phyloP scores from a whole-genome alignment of 2,888 invertebrate species.

The Microctonus hyperodae region DNA sequence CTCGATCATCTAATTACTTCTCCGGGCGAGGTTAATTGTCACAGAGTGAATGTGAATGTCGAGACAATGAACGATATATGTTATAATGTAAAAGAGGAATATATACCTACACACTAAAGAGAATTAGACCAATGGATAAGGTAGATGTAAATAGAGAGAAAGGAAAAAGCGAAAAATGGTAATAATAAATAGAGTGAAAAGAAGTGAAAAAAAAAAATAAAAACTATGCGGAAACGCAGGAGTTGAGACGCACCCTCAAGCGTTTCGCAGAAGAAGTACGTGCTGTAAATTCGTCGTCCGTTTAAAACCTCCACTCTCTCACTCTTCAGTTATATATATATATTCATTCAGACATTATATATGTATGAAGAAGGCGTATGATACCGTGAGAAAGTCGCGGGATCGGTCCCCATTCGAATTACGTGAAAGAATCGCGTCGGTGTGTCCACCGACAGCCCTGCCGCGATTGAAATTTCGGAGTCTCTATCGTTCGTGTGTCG shows the following conservation, averaged over 20 bases:
- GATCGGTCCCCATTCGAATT: conserved; percentile 59
- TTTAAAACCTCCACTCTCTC: conserved; percentile 15
- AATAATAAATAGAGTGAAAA: conserved; percentile 18
- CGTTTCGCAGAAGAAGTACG: conserved; percentile 38
- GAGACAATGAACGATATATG: conserved; percentile 27
- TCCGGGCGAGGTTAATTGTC: conserved; percentile 56
- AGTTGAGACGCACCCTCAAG: conserved; percentile 25
- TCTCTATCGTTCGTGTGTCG: conserved; percentile 30
- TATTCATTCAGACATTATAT: not conserved
- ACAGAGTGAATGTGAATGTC: conserved; percentile 46
- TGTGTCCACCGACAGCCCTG: conserved; percentile 40
- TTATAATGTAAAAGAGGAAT: conserved; percentile 14
- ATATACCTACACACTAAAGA: not conserved
- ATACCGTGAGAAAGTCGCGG: conserved; percentile 50
- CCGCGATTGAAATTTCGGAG: conserved; percentile 53
- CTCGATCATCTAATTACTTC: conserved; percentile 59
- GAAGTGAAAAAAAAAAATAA: conserved; percentile 26
- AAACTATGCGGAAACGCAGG: conserved; percentile 31
- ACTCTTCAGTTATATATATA: conserved; percentile 10
- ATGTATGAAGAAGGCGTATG: conserved; percentile 19
- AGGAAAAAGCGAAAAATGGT: conserved; percentile 15
- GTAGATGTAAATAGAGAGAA: conserved; percentile 7
- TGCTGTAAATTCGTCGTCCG: conserved; percentile 45
- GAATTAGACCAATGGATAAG: conserved; percentile 16
- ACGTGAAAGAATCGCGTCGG: conserved; percentile 55